These are phyloP conservation scores for Merluccius polli DNA, from an alignment of 2,797 vertebrate species.

Conservation along the genomic window DNA sequence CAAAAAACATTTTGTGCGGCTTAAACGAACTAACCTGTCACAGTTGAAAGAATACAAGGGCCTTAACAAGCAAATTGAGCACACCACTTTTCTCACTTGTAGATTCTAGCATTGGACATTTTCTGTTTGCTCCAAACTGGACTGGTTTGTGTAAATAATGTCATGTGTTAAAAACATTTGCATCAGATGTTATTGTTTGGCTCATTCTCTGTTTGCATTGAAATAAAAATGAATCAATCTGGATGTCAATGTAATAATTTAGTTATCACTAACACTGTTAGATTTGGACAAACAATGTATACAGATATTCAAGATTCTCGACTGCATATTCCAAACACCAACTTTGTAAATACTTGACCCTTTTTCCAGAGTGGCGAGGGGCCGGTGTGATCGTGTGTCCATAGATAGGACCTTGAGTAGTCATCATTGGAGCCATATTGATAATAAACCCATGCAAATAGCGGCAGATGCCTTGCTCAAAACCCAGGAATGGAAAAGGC, in stretches of 20 bases:
- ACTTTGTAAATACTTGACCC: background rate
- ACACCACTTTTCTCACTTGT: background rate
- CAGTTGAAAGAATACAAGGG: background rate
- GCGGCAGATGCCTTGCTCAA: constrained; percentile 44
- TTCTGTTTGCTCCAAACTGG: background rate
- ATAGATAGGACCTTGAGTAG: constrained; percentile 18
- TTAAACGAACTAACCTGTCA: background rate
- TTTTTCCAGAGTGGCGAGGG: background rate
- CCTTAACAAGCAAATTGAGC: background rate
- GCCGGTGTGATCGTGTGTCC: background rate
- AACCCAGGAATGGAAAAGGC: constrained; percentile 34
- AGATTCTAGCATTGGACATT: background rate
- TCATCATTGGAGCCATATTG: constrained; percentile 32
- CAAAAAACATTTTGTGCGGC: background rate
- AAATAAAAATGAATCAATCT: background rate
- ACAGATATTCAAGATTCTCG: background rate
- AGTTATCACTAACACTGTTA: background rate
- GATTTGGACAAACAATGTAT: background rate
- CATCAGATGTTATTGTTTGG: background rate
- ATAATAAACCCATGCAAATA: constrained; percentile 29
- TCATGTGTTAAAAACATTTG: background rate
- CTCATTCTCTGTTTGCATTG: background rate
- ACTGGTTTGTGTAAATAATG: background rate
- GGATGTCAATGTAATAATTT: background rate
- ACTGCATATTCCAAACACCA: background rate